Conservation (phyloP, 2,888 invertebrate species). For the Tetropium fuscum region DNA sequence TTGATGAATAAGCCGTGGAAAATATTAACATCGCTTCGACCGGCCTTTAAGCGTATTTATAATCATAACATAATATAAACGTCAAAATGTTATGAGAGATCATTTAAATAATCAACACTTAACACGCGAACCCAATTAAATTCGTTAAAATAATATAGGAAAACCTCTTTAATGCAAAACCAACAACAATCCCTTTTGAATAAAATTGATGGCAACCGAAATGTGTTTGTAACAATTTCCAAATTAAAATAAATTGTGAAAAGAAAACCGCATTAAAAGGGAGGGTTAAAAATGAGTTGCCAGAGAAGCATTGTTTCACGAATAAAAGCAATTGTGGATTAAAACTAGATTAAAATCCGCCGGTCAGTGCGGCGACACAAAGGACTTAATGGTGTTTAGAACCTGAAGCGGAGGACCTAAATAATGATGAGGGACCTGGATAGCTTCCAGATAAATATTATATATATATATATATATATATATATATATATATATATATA, state of each 20-base stretch:
- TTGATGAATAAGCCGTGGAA: no score
- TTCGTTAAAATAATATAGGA: slow-evolving; percentile 11
- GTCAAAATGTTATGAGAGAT: no score
- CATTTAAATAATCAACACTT: slow-evolving; percentile 3
- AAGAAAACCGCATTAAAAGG: slow-evolving; percentile 49
- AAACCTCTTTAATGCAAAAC: slow-evolving; percentile 26
- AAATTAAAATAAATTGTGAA: slow-evolving; percentile 50
- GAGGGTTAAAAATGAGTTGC: slow-evolving; percentile 45
- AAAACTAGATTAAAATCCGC: slow-evolving; percentile 34
- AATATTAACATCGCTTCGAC: no score
- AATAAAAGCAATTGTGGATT: slow-evolving; percentile 39
- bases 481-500: no score
- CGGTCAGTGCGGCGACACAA: slow-evolving; percentile 37
- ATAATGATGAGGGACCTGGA: no score
- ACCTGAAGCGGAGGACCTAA: slow-evolving; percentile 22
- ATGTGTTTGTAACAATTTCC: slow-evolving; percentile 42
- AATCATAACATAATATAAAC: no score
- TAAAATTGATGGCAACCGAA: slow-evolving; percentile 42
- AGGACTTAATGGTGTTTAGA: slow-evolving; percentile 39
- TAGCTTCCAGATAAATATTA: no score
- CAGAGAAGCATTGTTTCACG: slow-evolving; percentile 41
- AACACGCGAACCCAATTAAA: slow-evolving; percentile 22
- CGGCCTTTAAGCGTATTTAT: no score
- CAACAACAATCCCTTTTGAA: slow-evolving; percentile 37
- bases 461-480: no score